phyloP scores from a whole-genome alignment of 2,888 invertebrate species.

The Microdon myrmicae region DNA sequence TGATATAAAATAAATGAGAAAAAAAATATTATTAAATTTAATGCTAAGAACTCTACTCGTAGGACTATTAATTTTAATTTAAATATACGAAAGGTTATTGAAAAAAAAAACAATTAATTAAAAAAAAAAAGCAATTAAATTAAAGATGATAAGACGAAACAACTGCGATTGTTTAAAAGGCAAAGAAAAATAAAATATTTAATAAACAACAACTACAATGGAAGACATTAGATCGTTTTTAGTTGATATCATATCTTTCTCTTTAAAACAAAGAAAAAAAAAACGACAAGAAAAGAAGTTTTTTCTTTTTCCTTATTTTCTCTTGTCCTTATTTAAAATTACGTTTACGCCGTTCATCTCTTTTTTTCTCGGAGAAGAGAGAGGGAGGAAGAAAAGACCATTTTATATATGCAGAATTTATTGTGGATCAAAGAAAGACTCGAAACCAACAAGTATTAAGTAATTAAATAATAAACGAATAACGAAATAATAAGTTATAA shows the following conservation, averaged over 20 bases:
- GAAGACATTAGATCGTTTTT: conserved; percentile 50
- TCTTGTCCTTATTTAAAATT: conserved; percentile 38
- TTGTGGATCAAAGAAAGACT: conserved; percentile 61
- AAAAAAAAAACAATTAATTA: conserved; percentile 17
- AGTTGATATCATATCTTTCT: conserved; percentile 17
- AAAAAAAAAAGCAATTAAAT: conserved; percentile 41
- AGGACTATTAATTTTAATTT: conserved; percentile 46
- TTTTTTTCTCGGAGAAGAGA: conserved; percentile 18
- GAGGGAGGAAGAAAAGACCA: conserved; percentile 53
- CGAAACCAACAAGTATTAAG: conserved; percentile 67
- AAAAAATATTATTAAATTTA: conserved; percentile 27
- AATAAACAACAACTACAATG: conserved; percentile 9
- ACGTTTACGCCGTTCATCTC: conserved; percentile 34
- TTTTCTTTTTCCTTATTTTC: conserved; percentile 4
- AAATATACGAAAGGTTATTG: no score
- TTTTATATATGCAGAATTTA: conserved; percentile 52
- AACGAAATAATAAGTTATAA: conserved; percentile 32
- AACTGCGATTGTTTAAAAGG: no score
- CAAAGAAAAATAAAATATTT: no score
- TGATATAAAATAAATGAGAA: conserved; percentile 14
- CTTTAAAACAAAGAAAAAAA: neutral
- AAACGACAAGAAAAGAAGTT: neutral
- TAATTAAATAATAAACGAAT: conserved; percentile 48
- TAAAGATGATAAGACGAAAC: conserved; percentile 20
- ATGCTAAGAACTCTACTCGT: conserved; percentile 47